Percentiles rank a stretch among this genome's conserved stretches.
Evolutionary conservation across 1,140 invertebrate genomes (phyloP).

Genomic region (Tetragnatha versicolor): DNA sequence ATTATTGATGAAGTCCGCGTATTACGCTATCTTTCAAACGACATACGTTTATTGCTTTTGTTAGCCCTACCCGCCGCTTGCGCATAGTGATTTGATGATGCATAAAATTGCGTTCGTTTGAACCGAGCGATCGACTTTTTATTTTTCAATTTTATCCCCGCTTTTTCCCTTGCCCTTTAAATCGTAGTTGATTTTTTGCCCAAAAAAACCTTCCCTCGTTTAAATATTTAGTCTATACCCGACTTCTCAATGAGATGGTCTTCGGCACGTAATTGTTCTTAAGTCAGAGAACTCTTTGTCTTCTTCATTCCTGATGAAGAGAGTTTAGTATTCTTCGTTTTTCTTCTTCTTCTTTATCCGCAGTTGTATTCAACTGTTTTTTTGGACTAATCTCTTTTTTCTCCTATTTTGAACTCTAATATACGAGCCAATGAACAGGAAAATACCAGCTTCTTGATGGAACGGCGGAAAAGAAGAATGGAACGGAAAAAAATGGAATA

Average conservation of each 20-base stretch:
- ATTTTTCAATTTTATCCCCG: not conserved
- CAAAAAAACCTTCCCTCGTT: not conserved
- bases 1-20: too few species aligned
- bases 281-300: not conserved
- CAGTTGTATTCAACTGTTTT: not conserved
- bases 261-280: constrained; percentile 3
- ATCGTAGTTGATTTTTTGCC: not conserved
- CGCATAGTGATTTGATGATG: not conserved
- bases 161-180: not conserved
- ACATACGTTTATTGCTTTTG: too few species aligned
- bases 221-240: constrained; percentile 20
- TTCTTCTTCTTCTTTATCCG: not conserved
- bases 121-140: too few species aligned
- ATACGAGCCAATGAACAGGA: constrained; percentile 15
- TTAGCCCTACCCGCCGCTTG: too few species aligned
- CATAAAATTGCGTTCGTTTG: constrained; percentile 3
- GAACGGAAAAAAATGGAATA: not conserved
- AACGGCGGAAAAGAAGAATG: not conserved
- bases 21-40: too few species aligned
- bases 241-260: not conserved
- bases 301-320: not conserved
- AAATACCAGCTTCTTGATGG: constrained; percentile 11
- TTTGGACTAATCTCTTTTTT: too few species aligned
- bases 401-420: constrained; percentile 19
- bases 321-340: not conserved